These are phyloP conservation scores for Graptemys geographica DNA, from an alignment of 2,797 vertebrate genomes.

Conservation along the genomic window DNA sequence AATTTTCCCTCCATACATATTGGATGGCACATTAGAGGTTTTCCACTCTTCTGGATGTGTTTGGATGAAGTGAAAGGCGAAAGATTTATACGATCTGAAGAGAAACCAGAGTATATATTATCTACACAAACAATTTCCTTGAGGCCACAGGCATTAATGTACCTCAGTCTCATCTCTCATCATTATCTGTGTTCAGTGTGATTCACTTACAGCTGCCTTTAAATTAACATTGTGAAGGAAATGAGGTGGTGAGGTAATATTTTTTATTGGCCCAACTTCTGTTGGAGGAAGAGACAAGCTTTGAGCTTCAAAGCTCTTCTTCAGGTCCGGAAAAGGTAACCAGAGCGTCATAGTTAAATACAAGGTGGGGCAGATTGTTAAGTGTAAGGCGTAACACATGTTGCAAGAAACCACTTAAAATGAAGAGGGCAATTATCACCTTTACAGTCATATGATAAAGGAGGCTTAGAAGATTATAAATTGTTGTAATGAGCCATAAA, in stretches of 20 bases:
- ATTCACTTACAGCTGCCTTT: neutral
- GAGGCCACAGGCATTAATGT: neutral
- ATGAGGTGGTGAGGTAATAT: no score
- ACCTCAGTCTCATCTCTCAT: neutral
- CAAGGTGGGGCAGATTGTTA: neutral
- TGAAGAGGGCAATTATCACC: neutral
- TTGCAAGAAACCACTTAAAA: neutral
- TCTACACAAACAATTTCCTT: slow-evolving; percentile 14
- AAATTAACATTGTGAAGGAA: neutral
- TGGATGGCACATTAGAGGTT: neutral
- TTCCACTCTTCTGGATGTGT: slow-evolving; percentile 6
- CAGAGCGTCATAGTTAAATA: neutral
- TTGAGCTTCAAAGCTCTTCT: neutral
- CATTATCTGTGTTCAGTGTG: neutral
- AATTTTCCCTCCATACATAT: neutral
- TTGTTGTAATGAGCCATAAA: no score
- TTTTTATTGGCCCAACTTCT: neutral
- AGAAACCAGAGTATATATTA: neutral
- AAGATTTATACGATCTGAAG: no score
- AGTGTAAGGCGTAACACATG: neutral
- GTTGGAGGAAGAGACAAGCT: neutral
- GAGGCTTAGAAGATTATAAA: neutral
- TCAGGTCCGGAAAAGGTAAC: neutral
- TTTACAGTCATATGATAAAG: neutral
- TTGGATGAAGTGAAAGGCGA: slow-evolving; percentile 4